Base-by-base conservation (phyloP, 2,113 vertebrate species). In the Willisornis vidua region DNA sequence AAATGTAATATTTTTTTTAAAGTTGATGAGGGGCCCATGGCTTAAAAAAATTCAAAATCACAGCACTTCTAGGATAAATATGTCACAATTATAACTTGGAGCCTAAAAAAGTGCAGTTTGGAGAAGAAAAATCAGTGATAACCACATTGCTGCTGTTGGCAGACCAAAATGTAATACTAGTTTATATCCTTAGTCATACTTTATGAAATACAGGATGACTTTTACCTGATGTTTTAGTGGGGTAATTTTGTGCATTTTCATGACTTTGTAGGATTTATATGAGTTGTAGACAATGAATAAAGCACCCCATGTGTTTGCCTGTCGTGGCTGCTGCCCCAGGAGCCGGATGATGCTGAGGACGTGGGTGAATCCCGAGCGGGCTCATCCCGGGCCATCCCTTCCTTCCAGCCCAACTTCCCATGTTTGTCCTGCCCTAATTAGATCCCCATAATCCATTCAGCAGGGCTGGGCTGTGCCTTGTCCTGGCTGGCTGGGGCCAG, bases 401-500 rank as follows among this genome's bases (percentile, higher is more conserved):
- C 7, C 5, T 46, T 43, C 2, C 63, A 89, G 70, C 77, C 91
- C 43, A 13, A 51, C 89, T 93, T 70, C 39, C 61, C 25, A 92
- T 82, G 84, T 95, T 94, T 94, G 89, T 82, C 90, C 67, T 85
- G 49, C 91, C 89, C 91, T 97, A 96, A 97, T 98, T 91, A 98
- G 95, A 96, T 95, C 72, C 93, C 85, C 65, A 76, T 46, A 90
- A 96, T 94, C 94, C 88, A 78, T 97, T 97, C 90, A 92, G 29
- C 10, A 6, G 16, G 45, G 80, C 78, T 95, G 74, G 94, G 95
- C 94, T 67, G 82, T 95, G 79, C 95, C 96, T 97, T 95, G 89
- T 95, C 96, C 96, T 97, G 79, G 43, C 94, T 87, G 86, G 94
- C 97, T 97, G 92, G 16, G 90, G 92, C 95, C 97, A 98, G 97